Evolutionary conservation across 2,113 vertebrate species (phyloP).

Genomic region (Heptranchias perlo): DNA sequence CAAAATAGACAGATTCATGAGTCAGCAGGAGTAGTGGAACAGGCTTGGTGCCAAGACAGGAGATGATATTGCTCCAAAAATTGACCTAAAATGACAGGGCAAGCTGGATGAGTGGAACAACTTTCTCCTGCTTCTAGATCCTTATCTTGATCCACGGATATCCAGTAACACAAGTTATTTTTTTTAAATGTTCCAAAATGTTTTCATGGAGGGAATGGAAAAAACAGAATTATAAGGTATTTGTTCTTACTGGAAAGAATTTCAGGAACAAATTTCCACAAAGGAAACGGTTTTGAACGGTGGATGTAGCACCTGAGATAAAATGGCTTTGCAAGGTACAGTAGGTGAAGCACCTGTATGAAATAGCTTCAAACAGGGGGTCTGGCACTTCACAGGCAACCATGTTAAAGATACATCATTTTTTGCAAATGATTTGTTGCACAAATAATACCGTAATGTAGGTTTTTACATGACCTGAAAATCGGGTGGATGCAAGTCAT

Average conservation of each 20-base stretch:
- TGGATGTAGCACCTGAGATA: background rate
- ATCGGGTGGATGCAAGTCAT: background rate
- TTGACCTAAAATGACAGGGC: background rate
- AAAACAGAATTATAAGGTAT: background rate
- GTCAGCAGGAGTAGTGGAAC: background rate
- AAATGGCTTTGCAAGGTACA: background rate
- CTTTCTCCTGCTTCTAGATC: background rate
- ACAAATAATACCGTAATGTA: background rate
- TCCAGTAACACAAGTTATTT: background rate
- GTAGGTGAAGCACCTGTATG: background rate
- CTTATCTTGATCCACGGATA: background rate
- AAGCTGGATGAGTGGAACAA: background rate
- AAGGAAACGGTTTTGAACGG: background rate
- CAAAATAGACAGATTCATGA: background rate
- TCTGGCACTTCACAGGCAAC: background rate
- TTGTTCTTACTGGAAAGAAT: background rate
- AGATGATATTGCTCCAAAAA: background rate
- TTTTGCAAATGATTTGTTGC: background rate
- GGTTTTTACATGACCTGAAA: background rate
- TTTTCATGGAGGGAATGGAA: background rate
- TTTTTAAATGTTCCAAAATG: background rate
- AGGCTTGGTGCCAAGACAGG: background rate
- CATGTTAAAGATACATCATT: background rate
- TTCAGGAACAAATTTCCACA: background rate
- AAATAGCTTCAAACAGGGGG: background rate